Percentiles rank a stretch among this genome's conserved stretches.
These are phyloP conservation scores for Dynastes grantii DNA, from an alignment of 2,888 invertebrate genomes.

Conservation along the genomic window DNA sequence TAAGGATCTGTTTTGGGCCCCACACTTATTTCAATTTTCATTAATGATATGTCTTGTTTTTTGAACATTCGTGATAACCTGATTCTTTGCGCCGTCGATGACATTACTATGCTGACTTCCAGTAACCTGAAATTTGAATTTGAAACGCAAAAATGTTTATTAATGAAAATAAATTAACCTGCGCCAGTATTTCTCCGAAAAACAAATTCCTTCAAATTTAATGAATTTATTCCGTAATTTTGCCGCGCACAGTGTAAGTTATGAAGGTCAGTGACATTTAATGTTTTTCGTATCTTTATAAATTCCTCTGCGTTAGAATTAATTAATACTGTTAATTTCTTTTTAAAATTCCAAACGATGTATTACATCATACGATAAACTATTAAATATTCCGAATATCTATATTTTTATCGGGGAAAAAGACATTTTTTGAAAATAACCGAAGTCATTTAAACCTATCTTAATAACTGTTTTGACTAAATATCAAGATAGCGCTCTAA, in stretches of 20 bases:
- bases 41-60: no score
- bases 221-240: no score
- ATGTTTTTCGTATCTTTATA: slow-evolving; percentile 24
- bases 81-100: no score
- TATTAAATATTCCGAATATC: slow-evolving; percentile 4
- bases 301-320: background rate
- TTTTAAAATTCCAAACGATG: background rate
- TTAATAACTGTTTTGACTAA: slow-evolving; percentile 40
- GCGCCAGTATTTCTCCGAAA: no score
- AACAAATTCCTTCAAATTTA: no score
- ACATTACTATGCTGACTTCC: no score
- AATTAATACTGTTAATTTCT: slow-evolving; percentile 22
- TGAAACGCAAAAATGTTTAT: background rate
- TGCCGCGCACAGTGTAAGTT: background rate
- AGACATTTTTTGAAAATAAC: slow-evolving; percentile 19
- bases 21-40: no score
- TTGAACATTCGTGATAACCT: no score
- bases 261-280: slow-evolving; percentile 32
- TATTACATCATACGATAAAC: slow-evolving; percentile 23
- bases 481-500: slow-evolving; percentile 26
- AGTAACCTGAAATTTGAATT: background rate
- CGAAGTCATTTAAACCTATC: slow-evolving; percentile 29
- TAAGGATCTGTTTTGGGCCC: no score
- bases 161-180: background rate
- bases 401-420: slow-evolving; percentile 1